These are phyloP conservation scores for Buphagus erythrorhynchus DNA, from an alignment of 2,797 vertebrate genomes.

Conservation along the genomic window DNA sequence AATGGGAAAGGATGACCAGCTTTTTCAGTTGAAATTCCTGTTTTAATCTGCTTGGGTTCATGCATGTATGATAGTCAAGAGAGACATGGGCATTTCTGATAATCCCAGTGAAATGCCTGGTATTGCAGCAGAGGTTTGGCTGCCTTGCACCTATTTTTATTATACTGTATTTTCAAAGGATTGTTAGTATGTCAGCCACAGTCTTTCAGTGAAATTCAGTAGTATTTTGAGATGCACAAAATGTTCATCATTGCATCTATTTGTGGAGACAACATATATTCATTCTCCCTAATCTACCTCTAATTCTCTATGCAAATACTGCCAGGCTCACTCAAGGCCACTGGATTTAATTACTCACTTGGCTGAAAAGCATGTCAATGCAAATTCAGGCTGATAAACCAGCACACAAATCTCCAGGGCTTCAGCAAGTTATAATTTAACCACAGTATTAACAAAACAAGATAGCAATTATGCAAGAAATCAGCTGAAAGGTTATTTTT, in stretches of 20 bases:
- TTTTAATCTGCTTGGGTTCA: not conserved
- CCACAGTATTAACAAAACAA: constrained; percentile 71
- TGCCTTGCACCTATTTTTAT: not conserved
- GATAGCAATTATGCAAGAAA: constrained; percentile 76
- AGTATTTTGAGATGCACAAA: constrained; percentile 14
- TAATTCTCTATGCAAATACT: constrained; percentile 75
- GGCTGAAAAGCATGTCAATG: constrained; percentile 76
- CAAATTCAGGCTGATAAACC: constrained; percentile 72
- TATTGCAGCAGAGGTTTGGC: not conserved
- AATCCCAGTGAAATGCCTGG: not conserved
- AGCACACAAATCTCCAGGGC: constrained; percentile 66
- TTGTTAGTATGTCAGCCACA: not conserved
- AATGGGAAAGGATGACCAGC: not conserved
- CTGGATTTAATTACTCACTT: constrained; percentile 73
- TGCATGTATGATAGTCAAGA: not conserved
- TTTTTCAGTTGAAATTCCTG: not conserved
- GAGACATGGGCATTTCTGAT: not conserved
- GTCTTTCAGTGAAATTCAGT: constrained; percentile 38
- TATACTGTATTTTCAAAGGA: not conserved
- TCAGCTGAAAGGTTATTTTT: constrained; percentile 75
- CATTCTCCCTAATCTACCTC: constrained; percentile 51
- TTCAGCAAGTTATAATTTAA: constrained; percentile 74
- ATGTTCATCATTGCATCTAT: constrained; percentile 58
- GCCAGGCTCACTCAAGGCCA: constrained; percentile 55
- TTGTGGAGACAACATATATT: constrained; percentile 30